Base-by-base conservation (phyloP, 2,113 vertebrate species). In the Lycaon pictus region DNA sequence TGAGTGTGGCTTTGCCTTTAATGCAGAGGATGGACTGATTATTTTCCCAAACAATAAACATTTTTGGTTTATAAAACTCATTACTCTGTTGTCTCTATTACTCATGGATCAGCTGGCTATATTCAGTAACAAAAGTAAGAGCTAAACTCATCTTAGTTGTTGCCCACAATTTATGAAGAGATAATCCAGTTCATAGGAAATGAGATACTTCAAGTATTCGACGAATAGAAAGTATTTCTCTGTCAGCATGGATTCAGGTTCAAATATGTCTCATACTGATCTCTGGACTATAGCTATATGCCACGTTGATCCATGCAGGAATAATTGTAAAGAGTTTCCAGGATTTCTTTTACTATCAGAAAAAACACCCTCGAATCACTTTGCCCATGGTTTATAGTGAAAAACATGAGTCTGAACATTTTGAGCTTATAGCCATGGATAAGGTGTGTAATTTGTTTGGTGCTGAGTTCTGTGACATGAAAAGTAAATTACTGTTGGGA, bases 161-260 rank as follows among this genome's bases (percentile, higher is more conserved):
- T 97, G 97, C 77, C 97, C 90, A 93, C 85, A 97, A 94, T 93
- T 98, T 98, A 98, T 97, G 98, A 98, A 98, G 98, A 98, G 95
- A 98, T 98, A 98, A 98, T 97, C 97, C 96, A 97, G 96, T 93
- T 97, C 87, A 96, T 96, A 97, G 97, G 93, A 98, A 98, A 98
- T 97, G 56, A 98, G 97, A 79, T 88, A 88, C 96, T 98, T 98
- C 97, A 96, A 94, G 94, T 97, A 84, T 98, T 97, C 56, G 37
- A 95, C 69, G 43, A 97, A 98, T 91, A 88, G 93, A 97, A 96
- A 98, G 92, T 55, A 93, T 98, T 97, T 98, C 91, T 97, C 93
- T 97, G 95, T 97, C 98, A 98, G 97, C 83, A 72, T 51, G 85
- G 93, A 97, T 96, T 98, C 96, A 82, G 88, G 65, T 97, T 97